Evolutionary conservation across 2,113 vertebrate genomes (phyloP), one percentile per base, ranked within the genome.

Genomic region (Athene noctua): DNA sequence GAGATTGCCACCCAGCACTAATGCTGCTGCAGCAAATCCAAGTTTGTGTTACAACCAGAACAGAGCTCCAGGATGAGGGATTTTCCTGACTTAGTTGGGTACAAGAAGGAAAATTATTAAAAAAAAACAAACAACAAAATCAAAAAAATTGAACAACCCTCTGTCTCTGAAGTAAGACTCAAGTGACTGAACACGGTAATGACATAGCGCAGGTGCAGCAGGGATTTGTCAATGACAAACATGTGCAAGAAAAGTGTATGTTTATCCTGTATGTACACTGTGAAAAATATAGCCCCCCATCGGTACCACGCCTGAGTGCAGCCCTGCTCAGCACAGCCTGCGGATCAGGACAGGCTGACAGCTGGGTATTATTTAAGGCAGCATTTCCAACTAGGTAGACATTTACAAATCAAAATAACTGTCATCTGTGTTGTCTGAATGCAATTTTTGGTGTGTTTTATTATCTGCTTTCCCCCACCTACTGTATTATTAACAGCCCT

Each of bases 321-420:
- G 94, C 55, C 80, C 86, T 36, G 63, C 52, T 67, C 75, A 15
- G 73, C 54, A 54, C 94, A 83, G 89, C 88, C 86, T 3, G 6
- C 3, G 2, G 47, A 89, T 85, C 91, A 78, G 92, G 66, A 54
- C 83, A 49, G 79, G 32, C 87, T 97, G 97, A 96, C 97, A 97
- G 94, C 96, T 79, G 73, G 67, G 61, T 95, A 96, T 96, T 97
- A 97, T 95, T 95, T 97, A 96, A 96, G 95, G 80, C 92, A 94
- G 92, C 81, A 97, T 95, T 96, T 90, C 96, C 85, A 84, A 82
- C 96, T 82, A 97, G 95, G 96, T 95, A 97, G 96, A 74, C 96
- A 96, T 97, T 97, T 97, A 96, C 96, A 97, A 97, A 97, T 97
- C 97, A 97, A 97, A 97, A 97, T 97, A 96, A 97, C 96, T 95